phyloP scores from a whole-genome alignment of 2,888 invertebrate species.

The Incurvaria masculella region DNA sequence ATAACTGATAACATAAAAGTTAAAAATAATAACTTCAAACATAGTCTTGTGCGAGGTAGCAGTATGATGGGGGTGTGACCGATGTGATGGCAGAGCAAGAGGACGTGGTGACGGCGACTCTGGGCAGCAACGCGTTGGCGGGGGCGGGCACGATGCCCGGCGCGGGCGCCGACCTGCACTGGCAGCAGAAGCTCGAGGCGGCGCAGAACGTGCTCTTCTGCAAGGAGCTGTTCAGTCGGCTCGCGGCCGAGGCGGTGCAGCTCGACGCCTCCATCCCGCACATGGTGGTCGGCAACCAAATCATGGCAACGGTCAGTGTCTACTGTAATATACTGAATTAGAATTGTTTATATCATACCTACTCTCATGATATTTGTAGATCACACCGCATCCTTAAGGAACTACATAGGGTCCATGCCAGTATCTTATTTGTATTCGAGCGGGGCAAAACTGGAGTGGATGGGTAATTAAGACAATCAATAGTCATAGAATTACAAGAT shows the following conservation, averaged over 20 bases:
- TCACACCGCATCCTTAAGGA: no score
- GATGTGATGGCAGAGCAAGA: slow-evolving; percentile 94
- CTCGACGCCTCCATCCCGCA: slow-evolving; percentile 91
- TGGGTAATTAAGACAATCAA: no score
- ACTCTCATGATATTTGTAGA: not conserved
- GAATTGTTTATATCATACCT: no score
- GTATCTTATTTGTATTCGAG: no score
- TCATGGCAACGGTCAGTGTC: slow-evolving; percentile 92
- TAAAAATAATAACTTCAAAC: no score
- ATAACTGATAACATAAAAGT: no score
- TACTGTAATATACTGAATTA: no score
- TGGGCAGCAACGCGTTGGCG: slow-evolving; percentile 70
- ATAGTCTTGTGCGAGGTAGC: no score
- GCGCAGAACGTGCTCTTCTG: slow-evolving; percentile 97
- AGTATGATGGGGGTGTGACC: no score
- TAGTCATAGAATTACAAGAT: no score
- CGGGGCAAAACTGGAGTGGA: no score
- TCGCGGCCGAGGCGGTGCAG: slow-evolving; percentile 94
- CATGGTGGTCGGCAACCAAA: slow-evolving; percentile 96
- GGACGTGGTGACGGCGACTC: slow-evolving; percentile 80
- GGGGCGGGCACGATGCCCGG: slow-evolving; percentile 63
- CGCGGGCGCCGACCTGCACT: slow-evolving; percentile 70
- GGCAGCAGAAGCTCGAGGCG: slow-evolving; percentile 96
- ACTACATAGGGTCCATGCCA: no score
- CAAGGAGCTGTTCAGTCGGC: slow-evolving; percentile 90